Conservation (phyloP, 2,888 invertebrate genomes). For the Stictocephala bisonia region DNA sequence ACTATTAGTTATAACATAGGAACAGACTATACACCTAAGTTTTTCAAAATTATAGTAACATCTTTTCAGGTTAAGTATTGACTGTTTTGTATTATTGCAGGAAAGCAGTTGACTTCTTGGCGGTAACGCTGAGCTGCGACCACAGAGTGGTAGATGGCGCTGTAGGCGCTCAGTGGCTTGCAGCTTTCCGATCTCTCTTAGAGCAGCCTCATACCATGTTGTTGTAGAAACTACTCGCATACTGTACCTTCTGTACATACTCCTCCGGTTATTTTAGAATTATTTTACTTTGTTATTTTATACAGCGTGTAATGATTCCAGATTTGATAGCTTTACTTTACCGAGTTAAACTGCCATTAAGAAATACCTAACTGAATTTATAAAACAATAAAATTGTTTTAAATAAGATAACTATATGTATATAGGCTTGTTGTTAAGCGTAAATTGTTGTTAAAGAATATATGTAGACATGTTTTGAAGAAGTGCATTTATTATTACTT, state of each 20-base stretch:
- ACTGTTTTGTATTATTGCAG: no score
- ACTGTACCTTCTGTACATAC: slow-evolving; percentile 16
- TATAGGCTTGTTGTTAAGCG: no score
- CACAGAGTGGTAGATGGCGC: slow-evolving; percentile 98
- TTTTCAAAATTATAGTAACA: no score
- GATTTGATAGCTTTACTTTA: slow-evolving; percentile 16
- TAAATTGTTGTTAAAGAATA: no score
- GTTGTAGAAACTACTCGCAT: slow-evolving; percentile 69
- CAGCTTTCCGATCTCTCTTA: slow-evolving; percentile 86
- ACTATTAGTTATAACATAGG: no score
- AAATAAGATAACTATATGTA: slow-evolving; percentile 3
- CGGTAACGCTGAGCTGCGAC: slow-evolving; percentile 95
- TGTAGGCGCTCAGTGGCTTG: slow-evolving; percentile 96
- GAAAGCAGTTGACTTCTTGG: slow-evolving; percentile 71
- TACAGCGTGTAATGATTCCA: no score
- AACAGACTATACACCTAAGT: no score
- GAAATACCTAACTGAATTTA: not conserved
- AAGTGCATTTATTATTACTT: no score
- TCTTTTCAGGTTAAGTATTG: no score
- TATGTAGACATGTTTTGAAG: no score
- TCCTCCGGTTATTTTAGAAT: slow-evolving; percentile 11
- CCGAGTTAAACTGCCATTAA: slow-evolving; percentile 25
- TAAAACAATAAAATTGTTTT: not conserved
- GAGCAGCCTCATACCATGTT: slow-evolving; percentile 96
- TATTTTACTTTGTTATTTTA: slow-evolving; percentile 21